Evolutionary conservation across 2,888 invertebrate species (phyloP), one percentile per base, ranked within the genome.

Genomic region (Synergus japonicus): DNA sequence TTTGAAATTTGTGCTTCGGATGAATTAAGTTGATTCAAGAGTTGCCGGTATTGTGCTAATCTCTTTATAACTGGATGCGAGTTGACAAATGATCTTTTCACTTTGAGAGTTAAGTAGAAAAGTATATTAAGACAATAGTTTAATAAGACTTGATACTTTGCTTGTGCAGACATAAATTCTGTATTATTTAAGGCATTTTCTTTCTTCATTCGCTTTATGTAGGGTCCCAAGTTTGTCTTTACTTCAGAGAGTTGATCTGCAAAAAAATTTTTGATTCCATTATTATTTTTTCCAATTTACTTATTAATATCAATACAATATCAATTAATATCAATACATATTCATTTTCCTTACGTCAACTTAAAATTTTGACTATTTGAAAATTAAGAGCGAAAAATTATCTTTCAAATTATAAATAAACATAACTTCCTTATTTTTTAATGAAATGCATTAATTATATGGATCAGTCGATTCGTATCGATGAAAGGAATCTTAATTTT

Each of bases 1-100:
- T n/a, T n/a, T n/a, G n/a, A 93, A 4, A 95, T 93, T 88, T 95
- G 94, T 79, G 95, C 93, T 91, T 95, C 97, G 78, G 95, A 94
- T 12, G 95, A 94, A 84, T 96, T 95, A 84, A 97, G 92, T 93
- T 97, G 95, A 83, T 95, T 94, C 69, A 97, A 92, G 87, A 97
- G 93, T 91, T 97, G 95, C 82, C 96, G 94, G 88, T 96, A 96
- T 89, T 97, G 97, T 81, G 96, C 95, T 77, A 99, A 93, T 83
- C 97, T 94, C 90, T 97, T 96, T 65, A 97, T 94, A 15, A 98
- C 95, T n/a, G 99, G 98, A 93, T 99, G 99, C 86, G 96, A 95
- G 87, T 95, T 95, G 37, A 97, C 94, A 78, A 94, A 94, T 37
- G 94, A 92, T 87, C 95, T 95, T 88, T 96, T 95, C 78, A 96